Evolutionary conservation across 2,797 vertebrate species (phyloP).

Genomic region (Adelosebastes latens): DNA sequence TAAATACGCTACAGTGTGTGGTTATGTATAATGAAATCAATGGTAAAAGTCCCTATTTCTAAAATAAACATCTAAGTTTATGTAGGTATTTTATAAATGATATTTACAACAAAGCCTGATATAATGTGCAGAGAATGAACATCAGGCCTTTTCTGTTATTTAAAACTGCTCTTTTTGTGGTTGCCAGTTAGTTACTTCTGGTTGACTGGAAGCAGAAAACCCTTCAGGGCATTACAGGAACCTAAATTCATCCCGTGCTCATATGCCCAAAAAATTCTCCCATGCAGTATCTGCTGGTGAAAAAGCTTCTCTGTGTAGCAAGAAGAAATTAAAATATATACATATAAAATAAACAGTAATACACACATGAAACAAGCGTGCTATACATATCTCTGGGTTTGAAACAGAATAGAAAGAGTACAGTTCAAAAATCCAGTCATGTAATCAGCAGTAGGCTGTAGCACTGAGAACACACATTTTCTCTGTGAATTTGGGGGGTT

Average conservation of each 20-base stretch:
- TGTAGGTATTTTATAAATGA: conserved; percentile 3
- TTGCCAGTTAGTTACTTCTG: conserved; percentile 69
- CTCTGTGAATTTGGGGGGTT: neutral
- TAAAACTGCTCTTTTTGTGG: conserved; percentile 57
- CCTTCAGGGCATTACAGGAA: conserved; percentile 63
- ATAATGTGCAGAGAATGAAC: conserved; percentile 27
- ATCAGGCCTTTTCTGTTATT: conserved; percentile 50
- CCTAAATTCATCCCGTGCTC: conserved; percentile 52
- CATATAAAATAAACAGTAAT: neutral
- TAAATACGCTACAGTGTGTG: neutral
- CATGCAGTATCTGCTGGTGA: conserved; percentile 45
- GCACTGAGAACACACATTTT: neutral
- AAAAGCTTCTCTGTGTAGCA: neutral
- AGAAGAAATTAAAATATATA: conserved; percentile 1
- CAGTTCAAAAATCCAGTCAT: neutral
- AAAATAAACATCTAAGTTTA: neutral
- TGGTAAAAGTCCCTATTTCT: neutral
- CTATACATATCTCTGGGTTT: neutral
- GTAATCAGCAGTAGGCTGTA: neutral
- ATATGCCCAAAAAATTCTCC: conserved; percentile 35
- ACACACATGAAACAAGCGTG: neutral
- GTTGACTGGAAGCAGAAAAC: conserved; percentile 62
- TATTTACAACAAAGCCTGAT: neutral
- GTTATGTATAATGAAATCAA: neutral
- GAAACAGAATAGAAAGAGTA: neutral